phyloP scores from a whole-genome alignment of 2,888 invertebrate genomes.

The Aspidiotus destructor region DNA sequence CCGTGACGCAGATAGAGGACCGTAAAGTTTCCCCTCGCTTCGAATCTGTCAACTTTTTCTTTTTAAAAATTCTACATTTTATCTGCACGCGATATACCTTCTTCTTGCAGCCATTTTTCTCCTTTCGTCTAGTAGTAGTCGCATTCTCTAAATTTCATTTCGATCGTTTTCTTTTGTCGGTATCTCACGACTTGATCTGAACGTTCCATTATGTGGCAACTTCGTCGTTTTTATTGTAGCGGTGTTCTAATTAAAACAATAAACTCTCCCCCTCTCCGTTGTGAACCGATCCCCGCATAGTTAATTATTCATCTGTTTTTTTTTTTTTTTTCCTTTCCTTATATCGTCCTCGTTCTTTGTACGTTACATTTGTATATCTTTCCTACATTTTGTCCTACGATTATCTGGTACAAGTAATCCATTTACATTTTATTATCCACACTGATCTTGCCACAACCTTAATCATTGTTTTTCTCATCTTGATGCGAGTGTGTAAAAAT shows the following conservation, averaged over 20 bases:
- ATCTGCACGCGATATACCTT: slow-evolving; percentile 2
- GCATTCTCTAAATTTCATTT: slow-evolving; percentile 11
- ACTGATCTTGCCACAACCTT: not conserved
- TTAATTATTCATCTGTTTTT: not conserved
- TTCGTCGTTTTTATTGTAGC: slow-evolving; percentile 9
- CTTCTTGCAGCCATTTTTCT: not conserved
- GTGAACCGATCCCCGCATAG: not conserved
- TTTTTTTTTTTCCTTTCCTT: not conserved
- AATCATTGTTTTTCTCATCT: not conserved
- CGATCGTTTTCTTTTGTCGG: slow-evolving; percentile 24
- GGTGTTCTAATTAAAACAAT: slow-evolving; percentile 18
- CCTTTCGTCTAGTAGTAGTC: not conserved
- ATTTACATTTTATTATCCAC: no score
- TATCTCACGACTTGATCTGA: slow-evolving; percentile 18
- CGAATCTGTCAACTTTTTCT: slow-evolving; percentile 10
- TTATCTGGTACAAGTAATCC: no score
- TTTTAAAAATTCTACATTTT: slow-evolving; percentile 10
- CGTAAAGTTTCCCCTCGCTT: slow-evolving; percentile 10
- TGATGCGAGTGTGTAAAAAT: not conserved
- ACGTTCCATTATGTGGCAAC: slow-evolving; percentile 5
- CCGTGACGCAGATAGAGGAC: not conserved
- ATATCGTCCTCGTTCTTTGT: not conserved
- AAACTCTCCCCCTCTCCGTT: not conserved
- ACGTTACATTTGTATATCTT: not conserved
- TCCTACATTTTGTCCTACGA: not conserved